Conservation (phyloP, 2,888 invertebrate species). For the Nemurella pictetii region DNA sequence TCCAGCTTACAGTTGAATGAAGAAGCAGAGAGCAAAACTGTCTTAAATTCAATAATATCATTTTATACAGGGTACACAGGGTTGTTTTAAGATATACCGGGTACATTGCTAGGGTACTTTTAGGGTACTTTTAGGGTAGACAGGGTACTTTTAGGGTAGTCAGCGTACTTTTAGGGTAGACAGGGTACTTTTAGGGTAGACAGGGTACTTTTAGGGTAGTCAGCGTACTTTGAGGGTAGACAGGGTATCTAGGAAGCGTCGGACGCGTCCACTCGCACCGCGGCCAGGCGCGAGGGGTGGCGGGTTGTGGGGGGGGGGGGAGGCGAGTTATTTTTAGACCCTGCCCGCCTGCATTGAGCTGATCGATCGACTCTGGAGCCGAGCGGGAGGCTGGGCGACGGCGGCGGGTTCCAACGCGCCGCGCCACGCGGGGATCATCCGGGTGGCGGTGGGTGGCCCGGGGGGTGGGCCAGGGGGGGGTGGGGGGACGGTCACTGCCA, state of each 20-base stretch:
- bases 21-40: no score
- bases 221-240: neutral
- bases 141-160: no score
- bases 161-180: no score
- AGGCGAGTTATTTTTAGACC: conserved; percentile 53
- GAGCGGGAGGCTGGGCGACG: neutral
- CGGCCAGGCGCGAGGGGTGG: neutral
- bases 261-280: neutral
- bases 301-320: conserved; percentile 11
- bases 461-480: neutral
- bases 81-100: no score
- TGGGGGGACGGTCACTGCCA: neutral
- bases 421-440: neutral
- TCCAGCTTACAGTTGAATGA: no score
- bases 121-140: no score
- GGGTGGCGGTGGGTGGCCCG: neutral
- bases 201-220: no score
- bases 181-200: no score
- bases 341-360: conserved; percentile 48
- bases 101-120: no score
- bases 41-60: no score
- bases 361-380: conserved; percentile 46
- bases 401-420: neutral
- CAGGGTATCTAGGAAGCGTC: neutral
- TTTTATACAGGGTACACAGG: no score